A percentile compares a stretch with the other conserved stretches of the same genome.
phyloP scores from a whole-genome alignment of 2,888 invertebrate genomes.

The Parapristionchus giblindavisi region DNA sequence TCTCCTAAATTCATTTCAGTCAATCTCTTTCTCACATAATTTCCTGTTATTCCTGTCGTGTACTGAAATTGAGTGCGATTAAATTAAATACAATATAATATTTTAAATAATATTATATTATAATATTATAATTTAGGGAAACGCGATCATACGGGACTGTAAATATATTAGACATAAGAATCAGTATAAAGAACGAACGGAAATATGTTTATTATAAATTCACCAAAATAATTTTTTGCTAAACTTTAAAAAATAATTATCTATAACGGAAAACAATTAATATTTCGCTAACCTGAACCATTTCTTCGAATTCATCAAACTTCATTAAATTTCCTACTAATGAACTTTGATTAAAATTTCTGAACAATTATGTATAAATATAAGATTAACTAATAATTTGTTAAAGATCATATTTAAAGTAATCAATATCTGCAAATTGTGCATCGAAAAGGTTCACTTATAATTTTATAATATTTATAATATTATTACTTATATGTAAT shows the following conservation, averaged over 20 bases:
- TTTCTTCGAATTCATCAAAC: conserved; percentile 14
- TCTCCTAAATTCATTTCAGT: conserved; percentile 36
- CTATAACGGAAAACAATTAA: no score
- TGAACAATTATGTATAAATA: background rate
- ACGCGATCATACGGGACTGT: background rate
- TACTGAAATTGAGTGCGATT: background rate
- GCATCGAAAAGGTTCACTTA: no score
- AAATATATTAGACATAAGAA: background rate
- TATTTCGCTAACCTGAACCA: background rate
- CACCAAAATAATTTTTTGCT: no score
- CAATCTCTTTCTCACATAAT: conserved; percentile 29
- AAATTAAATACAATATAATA: background rate
- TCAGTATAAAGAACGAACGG: no score
- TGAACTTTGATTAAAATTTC: conserved; percentile 11
- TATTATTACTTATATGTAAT: no score
- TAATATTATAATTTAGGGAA: no score
- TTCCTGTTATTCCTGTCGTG: conserved; percentile 20
- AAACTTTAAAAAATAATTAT: background rate
- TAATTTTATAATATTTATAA: no score
- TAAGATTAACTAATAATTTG: no score
- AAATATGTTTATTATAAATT: no score
- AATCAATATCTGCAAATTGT: no score
- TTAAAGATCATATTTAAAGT: no score
- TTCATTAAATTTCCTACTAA: conserved; percentile 25
- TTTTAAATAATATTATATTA: background rate